A percentile compares a stretch with the other conserved stretches of the same genome.
Evolutionary conservation across 2,797 vertebrate genomes (phyloP).

Genomic region (Lacerta agilis): DNA sequence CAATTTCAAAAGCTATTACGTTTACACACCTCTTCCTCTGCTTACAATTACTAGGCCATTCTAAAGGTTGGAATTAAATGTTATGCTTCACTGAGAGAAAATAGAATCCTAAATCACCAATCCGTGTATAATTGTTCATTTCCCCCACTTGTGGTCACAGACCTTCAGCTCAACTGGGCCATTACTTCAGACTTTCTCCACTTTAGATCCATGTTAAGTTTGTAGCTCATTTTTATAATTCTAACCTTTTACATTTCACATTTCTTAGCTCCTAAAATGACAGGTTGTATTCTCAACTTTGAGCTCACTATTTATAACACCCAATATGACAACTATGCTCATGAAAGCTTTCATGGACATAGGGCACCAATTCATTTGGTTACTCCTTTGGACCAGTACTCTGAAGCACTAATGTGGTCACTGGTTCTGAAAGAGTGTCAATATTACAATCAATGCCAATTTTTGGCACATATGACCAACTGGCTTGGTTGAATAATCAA

Average conservation of each 20-base stretch:
- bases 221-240: neutral
- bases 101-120: conserved; percentile 64
- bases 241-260: neutral
- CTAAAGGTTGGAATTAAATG: conserved; percentile 65
- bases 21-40: conserved; percentile 61
- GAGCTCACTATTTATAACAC: neutral
- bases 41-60: conserved; percentile 52
- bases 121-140: conserved; percentile 57
- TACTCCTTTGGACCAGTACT: neutral
- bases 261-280: conserved; percentile 7
- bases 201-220: neutral
- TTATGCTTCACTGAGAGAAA: conserved; percentile 71
- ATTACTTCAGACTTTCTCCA: neutral
- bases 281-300: conserved; percentile 19
- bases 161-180: neutral
- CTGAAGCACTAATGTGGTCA: neutral
- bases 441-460: neutral
- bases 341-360: neutral
- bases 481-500: neutral
- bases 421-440: neutral
- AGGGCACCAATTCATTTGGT: neutral
- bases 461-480: neutral
- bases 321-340: neutral
- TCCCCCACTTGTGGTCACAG: conserved; percentile 40
- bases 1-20: conserved; percentile 66